These are phyloP conservation scores for Papilio dardanus DNA, from an alignment of 1,140 invertebrate species.

Conservation along the genomic window DNA sequence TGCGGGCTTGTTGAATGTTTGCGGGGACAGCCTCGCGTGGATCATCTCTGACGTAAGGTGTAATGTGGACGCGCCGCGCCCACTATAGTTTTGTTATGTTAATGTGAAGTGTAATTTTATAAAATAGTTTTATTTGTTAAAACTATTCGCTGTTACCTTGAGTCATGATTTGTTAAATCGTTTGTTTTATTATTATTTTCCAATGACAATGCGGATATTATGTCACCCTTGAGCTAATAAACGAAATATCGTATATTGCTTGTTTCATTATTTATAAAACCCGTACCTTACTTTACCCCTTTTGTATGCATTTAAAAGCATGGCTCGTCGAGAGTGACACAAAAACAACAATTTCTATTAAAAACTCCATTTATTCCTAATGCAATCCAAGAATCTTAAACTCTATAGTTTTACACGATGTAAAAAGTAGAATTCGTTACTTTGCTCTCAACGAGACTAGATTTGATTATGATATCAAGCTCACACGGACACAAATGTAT, in stretches of 20 bases:
- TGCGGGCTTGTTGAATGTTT: constrained; percentile 45
- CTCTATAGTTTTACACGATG: constrained; percentile 34
- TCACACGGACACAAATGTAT: constrained; percentile 10
- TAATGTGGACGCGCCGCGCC: constrained; percentile 30
- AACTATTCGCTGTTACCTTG: constrained; percentile 79
- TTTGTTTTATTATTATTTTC: constrained; percentile 80
- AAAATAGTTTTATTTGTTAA: constrained; percentile 79
- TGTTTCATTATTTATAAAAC: constrained; percentile 58
- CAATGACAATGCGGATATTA: constrained; percentile 79
- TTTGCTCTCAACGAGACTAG: constrained; percentile 36
- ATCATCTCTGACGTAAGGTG: constrained; percentile 14
- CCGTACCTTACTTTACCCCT: constrained; percentile 5
- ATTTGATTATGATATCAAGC: constrained; percentile 21
- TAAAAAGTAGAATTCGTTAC: constrained; percentile 33
- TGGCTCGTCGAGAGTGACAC: neutral
- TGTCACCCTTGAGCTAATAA: constrained; percentile 80
- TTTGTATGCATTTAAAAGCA: neutral
- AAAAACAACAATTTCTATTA: constrained; percentile 26
- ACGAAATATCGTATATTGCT: constrained; percentile 75
- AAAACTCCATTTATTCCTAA: constrained; percentile 31
- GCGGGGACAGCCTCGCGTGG: constrained; percentile 41
- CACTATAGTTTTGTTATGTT: constrained; percentile 62
- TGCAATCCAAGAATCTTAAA: constrained; percentile 27
- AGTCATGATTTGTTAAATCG: constrained; percentile 81
- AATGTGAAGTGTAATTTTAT: constrained; percentile 74